Base-by-base conservation (phyloP, 2,113 vertebrate species). In the Myiagra hebetior region DNA sequence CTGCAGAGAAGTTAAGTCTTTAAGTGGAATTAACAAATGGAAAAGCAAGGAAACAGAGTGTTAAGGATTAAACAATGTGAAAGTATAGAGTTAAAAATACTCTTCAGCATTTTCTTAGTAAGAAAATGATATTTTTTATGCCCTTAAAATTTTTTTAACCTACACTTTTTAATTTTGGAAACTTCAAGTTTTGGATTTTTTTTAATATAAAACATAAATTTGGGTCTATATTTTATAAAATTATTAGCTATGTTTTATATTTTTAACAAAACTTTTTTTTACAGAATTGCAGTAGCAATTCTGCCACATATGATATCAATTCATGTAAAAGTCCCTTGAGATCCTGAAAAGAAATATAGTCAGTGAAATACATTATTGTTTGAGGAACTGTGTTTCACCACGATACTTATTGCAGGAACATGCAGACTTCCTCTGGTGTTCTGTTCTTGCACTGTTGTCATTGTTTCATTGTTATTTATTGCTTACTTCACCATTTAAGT, bases 381-480 rank as follows among this genome's bases (percentile, higher is more conserved):
- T 74, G 24, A 63, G 33, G 47, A 88, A 20, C 35, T 75, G 6
- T n/a, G 31, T 42, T 74, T 18, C 19, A 44, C 26, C 16, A 26
- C 0, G 15, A 77, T 74, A 52, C 8, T 46, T 87, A 35, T 1
- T 78, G 37, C 56, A 90, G 82, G 60, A 90, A 70, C n/a, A 14
- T 2, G 2, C 39, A 65, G 55, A 46, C 68, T 96, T 94, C 85
- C 82, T 73, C 30, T 0, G 3, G 37, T 77, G n/a, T 65, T 93
- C 68, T 83, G 33, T 53, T 76, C 79, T 74, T 60, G 14, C 31
- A 39, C 27, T 65, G 15, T n/a, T 89, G 55, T 60, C 83, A 63
- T 49, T 77, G 72, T 94, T 83, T 84, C 39, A 14, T 65, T 86
- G 26, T 70, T 93, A 69, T 65, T 92, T 83, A 69, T 83, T 49